Percentiles rank a stretch among this genome's conserved stretches.
These are phyloP conservation scores for Acronicta aceris DNA, from an alignment of 2,888 invertebrate genomes.

Conservation along the genomic window DNA sequence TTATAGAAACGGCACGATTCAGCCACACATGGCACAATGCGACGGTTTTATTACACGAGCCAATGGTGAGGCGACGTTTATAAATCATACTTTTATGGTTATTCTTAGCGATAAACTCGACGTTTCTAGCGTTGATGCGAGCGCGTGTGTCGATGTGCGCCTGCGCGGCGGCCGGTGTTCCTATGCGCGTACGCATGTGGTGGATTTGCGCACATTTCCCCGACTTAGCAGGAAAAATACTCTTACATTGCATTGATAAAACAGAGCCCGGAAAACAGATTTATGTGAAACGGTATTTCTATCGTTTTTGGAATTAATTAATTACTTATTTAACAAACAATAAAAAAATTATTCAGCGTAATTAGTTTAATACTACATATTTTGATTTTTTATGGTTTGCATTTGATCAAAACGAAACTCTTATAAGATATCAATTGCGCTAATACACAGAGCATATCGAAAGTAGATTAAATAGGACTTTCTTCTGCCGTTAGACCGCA, in stretches of 20 bases:
- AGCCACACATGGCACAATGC: conserved; percentile 70
- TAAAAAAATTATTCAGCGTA: conserved; percentile 12
- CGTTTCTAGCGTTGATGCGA: conserved; percentile 61
- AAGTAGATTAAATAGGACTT: conserved; percentile 31
- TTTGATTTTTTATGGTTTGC: not conserved
- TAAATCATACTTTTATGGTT: conserved; percentile 85
- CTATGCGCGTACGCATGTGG: conserved; percentile 30
- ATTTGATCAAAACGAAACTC: not conserved
- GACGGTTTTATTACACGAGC: conserved; percentile 77
- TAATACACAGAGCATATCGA: conserved; percentile 4
- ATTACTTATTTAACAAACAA: conserved; percentile 20
- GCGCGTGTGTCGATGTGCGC: conserved; percentile 31
- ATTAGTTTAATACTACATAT: no score
- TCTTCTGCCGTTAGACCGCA: conserved; percentile 18
- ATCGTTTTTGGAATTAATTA: conserved; percentile 2
- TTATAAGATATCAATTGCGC: conserved; percentile 10
- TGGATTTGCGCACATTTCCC: conserved; percentile 9
- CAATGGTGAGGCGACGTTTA: conserved; percentile 78
- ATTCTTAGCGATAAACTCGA: conserved; percentile 78
- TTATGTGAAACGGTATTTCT: conserved; percentile 3
- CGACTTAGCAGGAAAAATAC: conserved; percentile 14
- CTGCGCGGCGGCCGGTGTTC: conserved; percentile 26
- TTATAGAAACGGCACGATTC: conserved; percentile 70
- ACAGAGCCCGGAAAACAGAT: conserved; percentile 1
- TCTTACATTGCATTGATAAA: conserved; percentile 13